phyloP scores from a whole-genome alignment of 2,113 vertebrate species.

The Sorex araneus region DNA sequence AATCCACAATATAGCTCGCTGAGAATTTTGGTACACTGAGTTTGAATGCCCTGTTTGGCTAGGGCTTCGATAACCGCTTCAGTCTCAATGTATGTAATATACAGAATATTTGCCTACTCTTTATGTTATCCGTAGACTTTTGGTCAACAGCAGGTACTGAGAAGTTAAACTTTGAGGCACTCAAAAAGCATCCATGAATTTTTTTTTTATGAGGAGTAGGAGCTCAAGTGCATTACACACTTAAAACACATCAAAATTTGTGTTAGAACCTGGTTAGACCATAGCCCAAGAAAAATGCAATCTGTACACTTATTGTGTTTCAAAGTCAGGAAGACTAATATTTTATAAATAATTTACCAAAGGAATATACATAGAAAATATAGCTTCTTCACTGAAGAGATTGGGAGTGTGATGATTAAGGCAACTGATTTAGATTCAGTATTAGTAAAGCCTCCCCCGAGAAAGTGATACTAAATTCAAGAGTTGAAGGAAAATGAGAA shows the following conservation, averaged over 20 bases:
- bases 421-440: background rate
- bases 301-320: background rate
- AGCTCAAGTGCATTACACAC: background rate
- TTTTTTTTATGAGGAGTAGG: background rate
- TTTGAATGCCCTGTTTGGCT: too few relatives aligned
- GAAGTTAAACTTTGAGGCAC: background rate
- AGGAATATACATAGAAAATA: background rate
- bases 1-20: too few relatives aligned
- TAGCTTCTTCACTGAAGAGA: background rate
- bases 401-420: constrained; percentile 11
- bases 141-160: background rate
- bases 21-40: too few relatives aligned
- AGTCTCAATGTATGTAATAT: background rate
- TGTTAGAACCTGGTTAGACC: background rate
- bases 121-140: background rate
- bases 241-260: background rate
- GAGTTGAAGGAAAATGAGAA: constrained; percentile 12
- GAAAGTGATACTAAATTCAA: constrained; percentile 32
- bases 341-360: constrained; percentile 10
- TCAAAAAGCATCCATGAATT: background rate
- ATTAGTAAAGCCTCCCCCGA: background rate
- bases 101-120: too few relatives aligned
- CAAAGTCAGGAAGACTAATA: background rate
- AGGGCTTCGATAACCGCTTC: too few relatives aligned
- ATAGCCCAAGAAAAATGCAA: background rate